Conservation (phyloP, 2,888 invertebrate species). For the Hylaea fasciaria region DNA sequence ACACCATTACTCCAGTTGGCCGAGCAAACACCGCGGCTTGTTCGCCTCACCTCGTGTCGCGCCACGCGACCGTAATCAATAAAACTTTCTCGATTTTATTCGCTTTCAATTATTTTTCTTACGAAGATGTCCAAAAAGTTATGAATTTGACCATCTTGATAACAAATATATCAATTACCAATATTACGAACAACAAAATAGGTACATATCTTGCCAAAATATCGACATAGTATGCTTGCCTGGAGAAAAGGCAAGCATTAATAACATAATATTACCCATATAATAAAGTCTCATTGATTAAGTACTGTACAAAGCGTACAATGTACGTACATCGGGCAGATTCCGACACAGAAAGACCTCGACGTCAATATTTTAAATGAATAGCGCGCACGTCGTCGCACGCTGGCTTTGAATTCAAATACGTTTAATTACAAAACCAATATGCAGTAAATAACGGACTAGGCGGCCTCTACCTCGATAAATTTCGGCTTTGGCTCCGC, state of each 20-base stretch:
- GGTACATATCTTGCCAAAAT: too few relatives aligned
- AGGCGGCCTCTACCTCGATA: constrained; percentile 14
- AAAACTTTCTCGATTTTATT: not conserved
- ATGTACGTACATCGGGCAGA: not conserved
- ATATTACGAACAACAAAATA: not conserved
- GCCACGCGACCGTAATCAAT: not conserved
- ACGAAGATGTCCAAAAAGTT: not conserved
- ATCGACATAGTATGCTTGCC: too few relatives aligned
- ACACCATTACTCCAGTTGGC: constrained; percentile 52
- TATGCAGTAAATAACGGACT: constrained; percentile 11
- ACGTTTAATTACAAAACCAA: constrained; percentile 19
- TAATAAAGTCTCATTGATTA: too few relatives aligned
- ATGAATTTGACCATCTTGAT: not conserved
- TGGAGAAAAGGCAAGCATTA: too few relatives aligned
- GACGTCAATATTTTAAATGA: not conserved
- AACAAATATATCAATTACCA: not conserved
- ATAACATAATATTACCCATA: too few relatives aligned
- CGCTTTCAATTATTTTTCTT: not conserved
- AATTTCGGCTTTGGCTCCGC: constrained; percentile 4
- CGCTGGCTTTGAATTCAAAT: constrained; percentile 3
- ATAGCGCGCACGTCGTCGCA: constrained; percentile 1
- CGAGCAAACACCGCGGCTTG: constrained; percentile 44
- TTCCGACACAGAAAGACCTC: not conserved
- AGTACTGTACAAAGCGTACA: too few relatives aligned
- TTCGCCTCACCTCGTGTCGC: not conserved